Evolutionary conservation across 2,888 invertebrate species (phyloP).

Genomic region (Ichneumoninae sp.): DNA sequence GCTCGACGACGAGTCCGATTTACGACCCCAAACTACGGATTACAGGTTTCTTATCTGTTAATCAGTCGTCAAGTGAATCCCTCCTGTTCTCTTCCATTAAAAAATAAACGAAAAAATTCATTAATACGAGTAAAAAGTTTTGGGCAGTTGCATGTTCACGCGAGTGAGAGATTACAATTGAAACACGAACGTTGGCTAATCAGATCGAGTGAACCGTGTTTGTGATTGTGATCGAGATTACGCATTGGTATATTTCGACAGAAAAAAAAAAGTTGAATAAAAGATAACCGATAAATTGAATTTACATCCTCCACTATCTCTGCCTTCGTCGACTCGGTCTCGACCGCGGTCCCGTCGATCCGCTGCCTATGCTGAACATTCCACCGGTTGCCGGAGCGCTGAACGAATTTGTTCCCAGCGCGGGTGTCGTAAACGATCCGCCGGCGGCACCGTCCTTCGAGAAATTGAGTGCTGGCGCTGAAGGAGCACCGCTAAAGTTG

Average conservation of each 20-base stretch:
- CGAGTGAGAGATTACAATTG: constrained; percentile 31
- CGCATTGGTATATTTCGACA: constrained; percentile 29
- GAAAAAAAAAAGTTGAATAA: constrained; percentile 12
- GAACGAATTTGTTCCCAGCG: constrained; percentile 70
- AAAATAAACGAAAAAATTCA: constrained; percentile 18
- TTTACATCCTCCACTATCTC: constrained; percentile 84
- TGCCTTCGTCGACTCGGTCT: constrained; percentile 82
- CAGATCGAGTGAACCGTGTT: constrained; percentile 36
- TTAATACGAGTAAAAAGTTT: constrained; percentile 16
- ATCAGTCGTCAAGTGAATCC: constrained; percentile 37
- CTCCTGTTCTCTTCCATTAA: not conserved
- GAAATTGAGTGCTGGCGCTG: constrained; percentile 77
- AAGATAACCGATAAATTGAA: constrained; percentile 51
- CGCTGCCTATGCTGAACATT: constrained; percentile 85
- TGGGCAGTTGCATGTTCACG: constrained; percentile 46
- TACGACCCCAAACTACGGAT: constrained; percentile 19
- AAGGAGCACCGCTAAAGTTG: constrained; percentile 79
- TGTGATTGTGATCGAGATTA: constrained; percentile 11
- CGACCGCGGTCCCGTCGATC: constrained; percentile 83
- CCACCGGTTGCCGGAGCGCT: constrained; percentile 70
- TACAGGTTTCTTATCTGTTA: constrained; percentile 45
- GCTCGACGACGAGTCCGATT: constrained; percentile 29
- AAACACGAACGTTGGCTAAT: constrained; percentile 19
- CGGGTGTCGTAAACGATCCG: constrained; percentile 72
- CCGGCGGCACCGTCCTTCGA: constrained; percentile 71